These are phyloP conservation scores for Amblyteles armatorius DNA, from an alignment of 2,888 invertebrate species.

Conservation along the genomic window DNA sequence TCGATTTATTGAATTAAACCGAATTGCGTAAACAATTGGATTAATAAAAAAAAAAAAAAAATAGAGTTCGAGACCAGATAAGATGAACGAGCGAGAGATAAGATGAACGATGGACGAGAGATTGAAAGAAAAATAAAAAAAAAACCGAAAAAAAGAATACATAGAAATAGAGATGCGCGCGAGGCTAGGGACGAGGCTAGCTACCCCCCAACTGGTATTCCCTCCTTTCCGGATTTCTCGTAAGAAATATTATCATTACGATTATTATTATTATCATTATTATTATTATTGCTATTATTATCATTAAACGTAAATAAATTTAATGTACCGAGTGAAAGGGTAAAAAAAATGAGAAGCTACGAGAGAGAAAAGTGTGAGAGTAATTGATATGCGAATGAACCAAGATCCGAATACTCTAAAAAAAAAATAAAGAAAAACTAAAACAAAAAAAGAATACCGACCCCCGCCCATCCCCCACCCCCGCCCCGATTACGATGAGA, in stretches of 20 bases:
- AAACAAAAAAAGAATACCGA: constrained; percentile 71
- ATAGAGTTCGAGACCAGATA: constrained; percentile 59
- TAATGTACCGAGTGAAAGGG: constrained; percentile 26
- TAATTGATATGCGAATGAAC: constrained; percentile 49
- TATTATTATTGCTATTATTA: constrained; percentile 35
- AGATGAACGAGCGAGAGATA: constrained; percentile 58
- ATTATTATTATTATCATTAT: constrained; percentile 46
- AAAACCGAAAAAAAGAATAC: constrained; percentile 58
- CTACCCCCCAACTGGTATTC: constrained; percentile 74
- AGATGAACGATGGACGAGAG: constrained; percentile 50
- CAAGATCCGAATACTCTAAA: constrained; percentile 66
- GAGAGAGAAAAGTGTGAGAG: constrained; percentile 55
- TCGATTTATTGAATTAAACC: constrained; percentile 77
- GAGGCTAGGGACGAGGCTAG: constrained; percentile 85
- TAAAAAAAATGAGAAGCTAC: constrained; percentile 9
- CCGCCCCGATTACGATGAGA: constrained; percentile 81
- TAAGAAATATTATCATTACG: constrained; percentile 54
- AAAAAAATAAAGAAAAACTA: constrained; percentile 34
- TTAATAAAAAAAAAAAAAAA: constrained; percentile 68
- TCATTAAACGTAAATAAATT: constrained; percentile 53
- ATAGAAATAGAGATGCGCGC: constrained; percentile 74
- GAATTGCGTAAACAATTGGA: constrained; percentile 81
- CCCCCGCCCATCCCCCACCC: constrained; percentile 73
- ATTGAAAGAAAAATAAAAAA: constrained; percentile 37
- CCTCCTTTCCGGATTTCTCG: constrained; percentile 41